These are phyloP conservation scores for Aphrophora alni DNA, from an alignment of 2,888 invertebrate genomes.

Conservation along the genomic window DNA sequence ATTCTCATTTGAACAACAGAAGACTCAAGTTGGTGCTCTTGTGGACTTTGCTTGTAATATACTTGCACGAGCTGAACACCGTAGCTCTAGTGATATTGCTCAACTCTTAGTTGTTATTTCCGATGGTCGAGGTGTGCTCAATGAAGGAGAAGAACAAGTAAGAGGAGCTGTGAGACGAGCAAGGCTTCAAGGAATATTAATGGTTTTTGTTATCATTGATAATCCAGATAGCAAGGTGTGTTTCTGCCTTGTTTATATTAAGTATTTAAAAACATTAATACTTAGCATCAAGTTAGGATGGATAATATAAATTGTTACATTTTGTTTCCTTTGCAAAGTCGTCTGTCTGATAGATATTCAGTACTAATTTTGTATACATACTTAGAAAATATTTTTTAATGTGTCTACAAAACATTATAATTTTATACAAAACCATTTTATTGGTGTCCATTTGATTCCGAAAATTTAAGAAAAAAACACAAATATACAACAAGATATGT, in stretches of 20 bases:
- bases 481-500: too few relatives aligned
- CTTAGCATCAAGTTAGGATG: too few relatives aligned
- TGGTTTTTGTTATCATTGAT: constrained; percentile 95
- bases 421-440: too few relatives aligned
- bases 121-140: constrained; percentile 93
- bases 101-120: constrained; percentile 92
- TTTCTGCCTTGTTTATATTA: neutral
- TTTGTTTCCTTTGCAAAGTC: neutral
- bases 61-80: constrained; percentile 8
- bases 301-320: neutral
- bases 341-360: neutral
- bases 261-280: neutral
- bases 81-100: constrained; percentile 62
- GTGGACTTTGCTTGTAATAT: constrained; percentile 74
- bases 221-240: constrained; percentile 87
- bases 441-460: too few relatives aligned
- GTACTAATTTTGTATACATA: too few relatives aligned
- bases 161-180: constrained; percentile 81
- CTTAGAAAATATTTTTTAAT: too few relatives aligned
- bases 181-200: constrained; percentile 82
- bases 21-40: constrained; percentile 84
- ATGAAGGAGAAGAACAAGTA: constrained; percentile 82
- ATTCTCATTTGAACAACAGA: constrained; percentile 87
- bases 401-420: too few relatives aligned
- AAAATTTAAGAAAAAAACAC: too few relatives aligned